Evolutionary conservation across 2,888 invertebrate genomes (phyloP), one percentile per base, ranked within the genome.

Genomic region (Coleophora deauratella): DNA sequence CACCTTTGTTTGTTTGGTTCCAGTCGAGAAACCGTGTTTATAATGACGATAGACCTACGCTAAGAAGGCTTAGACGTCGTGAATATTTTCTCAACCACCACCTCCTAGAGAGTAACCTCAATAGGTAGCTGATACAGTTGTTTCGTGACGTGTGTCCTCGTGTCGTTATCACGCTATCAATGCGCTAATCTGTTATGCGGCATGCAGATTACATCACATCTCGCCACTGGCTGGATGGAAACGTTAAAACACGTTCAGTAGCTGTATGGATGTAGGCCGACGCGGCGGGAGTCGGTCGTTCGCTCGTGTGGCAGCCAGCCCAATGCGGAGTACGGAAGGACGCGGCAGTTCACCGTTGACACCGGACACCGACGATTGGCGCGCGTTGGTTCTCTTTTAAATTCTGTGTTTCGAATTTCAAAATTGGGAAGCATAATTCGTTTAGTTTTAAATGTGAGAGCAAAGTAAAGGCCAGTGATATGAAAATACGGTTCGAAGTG

Each of bases 401-500:
- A 44, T 46, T 35, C 40, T 11, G 21, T 21, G 21, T 21, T 35
- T 40, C 15, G 46, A 49, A 53, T 53, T 47, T 50, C 51, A 48
- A 55, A 55, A 62, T 56, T 54, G 51, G 46, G 40, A 51, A 51
- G 47, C 57, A 21, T 21, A 21, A 57, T 49, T 55, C 51, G 46
- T 54, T 57, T 54, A 45, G 61, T 57, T 59, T 44, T 52, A 59
- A 46, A 62, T 66, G 62, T 59, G 59, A 58, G 47, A 53, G 49
- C 31, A 47, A 56, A 60, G 21, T 3, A 21, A 21, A 21, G 21
- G 54, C 57, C 40, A 67, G 74, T 78, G 79, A 72, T 70, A 82
- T 85, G 85, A 75, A 66, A 72, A 85, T 85, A 67, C 71, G 82
- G 43, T 85, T 80, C 57, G 84, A 85, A 66, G 85, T 82, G 71